Conservation (phyloP, 1,140 invertebrate species). For the Alviniconcha marisindica region DNA sequence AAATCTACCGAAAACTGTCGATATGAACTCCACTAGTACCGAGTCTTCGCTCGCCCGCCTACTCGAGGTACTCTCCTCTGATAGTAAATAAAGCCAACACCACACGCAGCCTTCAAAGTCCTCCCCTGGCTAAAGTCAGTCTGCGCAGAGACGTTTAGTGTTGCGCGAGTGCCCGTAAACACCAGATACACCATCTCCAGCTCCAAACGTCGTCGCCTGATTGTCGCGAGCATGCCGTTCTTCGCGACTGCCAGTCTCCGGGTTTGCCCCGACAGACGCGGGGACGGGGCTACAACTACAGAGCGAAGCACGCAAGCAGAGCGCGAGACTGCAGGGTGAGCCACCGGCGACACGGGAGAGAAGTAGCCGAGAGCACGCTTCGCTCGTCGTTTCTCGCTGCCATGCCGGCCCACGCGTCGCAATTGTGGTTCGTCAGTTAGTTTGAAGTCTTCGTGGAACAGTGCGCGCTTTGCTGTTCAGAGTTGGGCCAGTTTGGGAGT, state of each 20-base stretch:
- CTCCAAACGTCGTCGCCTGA: not conserved
- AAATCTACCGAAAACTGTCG: too few species aligned
- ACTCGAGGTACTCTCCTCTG: too few species aligned
- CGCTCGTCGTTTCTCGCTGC: not conserved
- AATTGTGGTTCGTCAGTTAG: not conserved
- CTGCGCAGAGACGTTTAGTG: constrained; percentile 19
- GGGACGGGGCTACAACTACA: not conserved
- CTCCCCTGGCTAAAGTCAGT: too few species aligned
- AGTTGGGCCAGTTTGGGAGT: too few species aligned
- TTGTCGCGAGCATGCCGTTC: constrained; percentile 3
- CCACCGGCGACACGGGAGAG: not conserved
- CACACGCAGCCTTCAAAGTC: too few species aligned
- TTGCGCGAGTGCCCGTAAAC: constrained; percentile 21
- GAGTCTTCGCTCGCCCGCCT: too few species aligned
- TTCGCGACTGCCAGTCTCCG: constrained; percentile 15
- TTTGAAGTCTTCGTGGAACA: too few species aligned
- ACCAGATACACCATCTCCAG: constrained; percentile 28
- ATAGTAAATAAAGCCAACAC: too few species aligned
- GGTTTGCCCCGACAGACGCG: not conserved
- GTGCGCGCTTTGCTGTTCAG: too few species aligned
- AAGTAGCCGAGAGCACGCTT: not conserved
- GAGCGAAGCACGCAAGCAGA: not conserved
- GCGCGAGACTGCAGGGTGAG: not conserved
- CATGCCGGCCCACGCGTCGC: too few species aligned
- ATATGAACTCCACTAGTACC: too few species aligned